Evolutionary conservation across 2,888 invertebrate species (phyloP).

Genomic region (Acleris sparsana): DNA sequence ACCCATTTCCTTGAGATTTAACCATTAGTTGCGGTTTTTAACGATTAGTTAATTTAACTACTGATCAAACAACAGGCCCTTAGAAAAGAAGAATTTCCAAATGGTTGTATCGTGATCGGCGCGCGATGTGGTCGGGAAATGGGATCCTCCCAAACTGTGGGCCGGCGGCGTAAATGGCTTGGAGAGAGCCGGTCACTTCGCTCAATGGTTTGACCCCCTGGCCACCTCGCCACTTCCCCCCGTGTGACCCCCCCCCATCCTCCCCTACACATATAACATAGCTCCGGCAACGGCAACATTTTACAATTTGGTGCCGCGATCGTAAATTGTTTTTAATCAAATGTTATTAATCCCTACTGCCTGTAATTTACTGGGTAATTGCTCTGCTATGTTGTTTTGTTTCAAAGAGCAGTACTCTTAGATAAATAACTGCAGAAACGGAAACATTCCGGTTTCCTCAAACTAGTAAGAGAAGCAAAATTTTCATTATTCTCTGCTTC

Average conservation of each 20-base stretch:
- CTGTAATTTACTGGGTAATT: constrained; percentile 24
- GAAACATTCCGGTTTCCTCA: constrained; percentile 5
- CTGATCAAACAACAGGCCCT: too few relatives aligned
- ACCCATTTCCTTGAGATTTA: too few relatives aligned
- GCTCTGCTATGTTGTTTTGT: constrained; percentile 8
- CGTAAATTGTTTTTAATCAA: constrained; percentile 33
- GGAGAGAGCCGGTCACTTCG: constrained; percentile 41
- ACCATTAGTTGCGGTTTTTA: too few relatives aligned
- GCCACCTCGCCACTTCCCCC: constrained; percentile 20
- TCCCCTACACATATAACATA: constrained; percentile 16
- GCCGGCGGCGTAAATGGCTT: constrained; percentile 44
- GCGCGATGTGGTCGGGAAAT: constrained; percentile 35
- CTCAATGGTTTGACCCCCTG: constrained; percentile 35
- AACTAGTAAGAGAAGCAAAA: not conserved
- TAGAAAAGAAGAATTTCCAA: constrained; percentile 6
- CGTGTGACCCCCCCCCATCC: constrained; percentile 27
- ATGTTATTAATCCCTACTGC: constrained; percentile 18
- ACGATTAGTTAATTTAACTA: too few relatives aligned
- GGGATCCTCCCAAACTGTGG: constrained; percentile 41
- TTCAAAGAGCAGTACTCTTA: not conserved
- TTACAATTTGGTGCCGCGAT: constrained; percentile 25
- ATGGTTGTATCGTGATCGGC: constrained; percentile 21
- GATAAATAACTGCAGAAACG: constrained; percentile 4
- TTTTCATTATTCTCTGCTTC: not conserved
- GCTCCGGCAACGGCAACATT: constrained; percentile 20